A percentile compares a stretch with the other conserved stretches of the same genome.
These are phyloP conservation scores for Lepidocyrtoides sp. DNA, from an alignment of 2,888 invertebrate genomes.

Conservation along the genomic window DNA sequence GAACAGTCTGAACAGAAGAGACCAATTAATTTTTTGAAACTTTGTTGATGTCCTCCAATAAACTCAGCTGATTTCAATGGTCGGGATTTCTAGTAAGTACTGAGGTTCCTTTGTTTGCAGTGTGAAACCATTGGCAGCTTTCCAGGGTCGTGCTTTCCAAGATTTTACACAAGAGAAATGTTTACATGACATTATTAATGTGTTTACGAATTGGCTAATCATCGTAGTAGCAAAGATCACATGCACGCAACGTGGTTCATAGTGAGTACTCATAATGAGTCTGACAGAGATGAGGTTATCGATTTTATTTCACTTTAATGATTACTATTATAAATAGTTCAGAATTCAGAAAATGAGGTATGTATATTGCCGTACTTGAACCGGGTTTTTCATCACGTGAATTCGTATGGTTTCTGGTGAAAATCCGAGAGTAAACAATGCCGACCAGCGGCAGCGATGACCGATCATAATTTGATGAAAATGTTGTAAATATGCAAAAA, in stretches of 20 bases:
- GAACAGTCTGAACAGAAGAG: not conserved
- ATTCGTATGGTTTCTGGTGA: not conserved
- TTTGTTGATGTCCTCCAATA: not conserved
- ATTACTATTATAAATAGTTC: too few relatives aligned
- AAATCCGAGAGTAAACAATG: not conserved
- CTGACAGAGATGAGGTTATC: too few relatives aligned
- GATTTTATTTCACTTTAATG: too few relatives aligned
- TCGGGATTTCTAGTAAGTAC: slow-evolving; percentile 24
- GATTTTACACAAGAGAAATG: not conserved
- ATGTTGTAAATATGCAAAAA: too few relatives aligned
- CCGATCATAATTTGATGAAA: not conserved
- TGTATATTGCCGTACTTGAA: too few relatives aligned
- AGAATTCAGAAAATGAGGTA: too few relatives aligned
- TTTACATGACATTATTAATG: slow-evolving; percentile 22
- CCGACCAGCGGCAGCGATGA: not conserved
- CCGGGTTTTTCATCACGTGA: slow-evolving; percentile 51
- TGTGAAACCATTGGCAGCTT: slow-evolving; percentile 25
- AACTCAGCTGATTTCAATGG: slow-evolving; percentile 56
- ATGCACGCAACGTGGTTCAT: not conserved
- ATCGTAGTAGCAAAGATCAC: not conserved
- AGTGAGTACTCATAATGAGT: not conserved
- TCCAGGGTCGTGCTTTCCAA: slow-evolving; percentile 68
- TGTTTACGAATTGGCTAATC: not conserved
- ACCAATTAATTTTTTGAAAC: not conserved
- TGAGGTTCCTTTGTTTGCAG: slow-evolving; percentile 28